Evolutionary conservation across 2,797 vertebrate species (phyloP).

Genomic region (Scarus forsteni): DNA sequence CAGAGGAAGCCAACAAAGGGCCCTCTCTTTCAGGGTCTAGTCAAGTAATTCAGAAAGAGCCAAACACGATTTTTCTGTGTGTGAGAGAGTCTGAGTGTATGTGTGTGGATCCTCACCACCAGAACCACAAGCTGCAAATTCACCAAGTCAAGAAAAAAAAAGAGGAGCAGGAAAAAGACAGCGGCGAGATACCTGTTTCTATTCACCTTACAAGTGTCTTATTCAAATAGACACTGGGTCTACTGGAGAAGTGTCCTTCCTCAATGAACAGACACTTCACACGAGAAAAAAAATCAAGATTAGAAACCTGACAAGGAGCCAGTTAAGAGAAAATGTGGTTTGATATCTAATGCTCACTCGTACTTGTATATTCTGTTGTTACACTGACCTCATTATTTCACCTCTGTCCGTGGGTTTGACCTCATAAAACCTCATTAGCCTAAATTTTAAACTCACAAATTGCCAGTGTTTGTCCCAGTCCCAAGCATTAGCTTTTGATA

Average conservation of each 20-base stretch:
- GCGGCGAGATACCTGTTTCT: conserved; percentile 45
- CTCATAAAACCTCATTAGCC: neutral
- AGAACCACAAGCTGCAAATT: conserved; percentile 55
- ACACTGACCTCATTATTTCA: conserved; percentile 1
- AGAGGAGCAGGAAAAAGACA: conserved; percentile 43
- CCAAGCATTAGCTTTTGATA: too few species aligned
- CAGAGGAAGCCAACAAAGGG: conserved; percentile 78
- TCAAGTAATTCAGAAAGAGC: conserved; percentile 80
- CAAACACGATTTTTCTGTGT: conserved; percentile 71
- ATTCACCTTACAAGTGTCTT: conserved; percentile 33
- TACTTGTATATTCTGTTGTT: conserved; percentile 1
- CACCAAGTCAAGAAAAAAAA: conserved; percentile 47
- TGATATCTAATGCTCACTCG: conserved; percentile 6
- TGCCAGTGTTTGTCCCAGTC: neutral
- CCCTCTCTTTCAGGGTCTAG: conserved; percentile 76
- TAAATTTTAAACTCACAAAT: neutral
- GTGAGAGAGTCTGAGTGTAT: neutral
- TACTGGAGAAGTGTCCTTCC: conserved; percentile 20
- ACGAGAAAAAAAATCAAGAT: conserved; percentile 25
- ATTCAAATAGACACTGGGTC: conserved; percentile 44
- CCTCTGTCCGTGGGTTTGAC: conserved; percentile 2
- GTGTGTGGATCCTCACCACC: conserved; percentile 46
- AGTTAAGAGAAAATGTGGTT: conserved; percentile 1
- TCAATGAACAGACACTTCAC: neutral
- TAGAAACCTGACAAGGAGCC: conserved; percentile 8